These are phyloP conservation scores for Oncorhynchus masou DNA, from an alignment of 2,113 vertebrate species.

Conservation along the genomic window DNA sequence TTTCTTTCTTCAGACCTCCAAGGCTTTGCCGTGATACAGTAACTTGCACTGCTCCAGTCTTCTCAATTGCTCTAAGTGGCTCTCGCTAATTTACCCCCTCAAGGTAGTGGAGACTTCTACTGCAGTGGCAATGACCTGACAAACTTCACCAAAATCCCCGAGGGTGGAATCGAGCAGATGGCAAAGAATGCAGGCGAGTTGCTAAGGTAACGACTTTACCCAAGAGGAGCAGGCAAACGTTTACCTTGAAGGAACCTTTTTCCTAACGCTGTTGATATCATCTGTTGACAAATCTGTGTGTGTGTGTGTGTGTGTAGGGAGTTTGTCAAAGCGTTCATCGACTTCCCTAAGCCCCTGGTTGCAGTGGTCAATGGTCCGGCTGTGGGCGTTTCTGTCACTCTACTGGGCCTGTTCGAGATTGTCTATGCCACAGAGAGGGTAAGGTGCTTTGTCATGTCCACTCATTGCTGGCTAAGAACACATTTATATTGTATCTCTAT, in stretches of 20 bases:
- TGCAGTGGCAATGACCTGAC: slow-evolving; percentile 92
- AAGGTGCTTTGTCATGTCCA: slow-evolving; percentile 33
- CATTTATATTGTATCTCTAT: no score
- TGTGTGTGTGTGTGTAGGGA: slow-evolving; percentile 47
- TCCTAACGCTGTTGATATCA: no score
- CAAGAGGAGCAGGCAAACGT: not conserved
- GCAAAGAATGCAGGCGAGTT: slow-evolving; percentile 54
- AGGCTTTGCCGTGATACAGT: no score
- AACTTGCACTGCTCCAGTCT: no score
- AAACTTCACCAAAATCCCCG: slow-evolving; percentile 72
- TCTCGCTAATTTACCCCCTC: no score
- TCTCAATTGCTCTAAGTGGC: no score
- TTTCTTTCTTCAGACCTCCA: no score
- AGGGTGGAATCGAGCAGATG: slow-evolving; percentile 64
- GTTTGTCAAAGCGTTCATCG: slow-evolving; percentile 78
- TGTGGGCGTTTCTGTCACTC: slow-evolving; percentile 77
- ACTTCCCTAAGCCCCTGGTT: slow-evolving; percentile 86
- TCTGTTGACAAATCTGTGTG: not conserved
- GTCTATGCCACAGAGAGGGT: slow-evolving; percentile 82
- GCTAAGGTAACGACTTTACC: slow-evolving; percentile 73
- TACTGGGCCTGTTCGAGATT: slow-evolving; percentile 78
- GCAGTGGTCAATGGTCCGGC: slow-evolving; percentile 84
- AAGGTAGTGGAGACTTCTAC: slow-evolving; percentile 89
- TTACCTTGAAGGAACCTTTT: not conserved
- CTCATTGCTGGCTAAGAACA: not conserved